phyloP scores from a whole-genome alignment of 2,888 invertebrate genomes.

The Chymomyza caudatula region DNA sequence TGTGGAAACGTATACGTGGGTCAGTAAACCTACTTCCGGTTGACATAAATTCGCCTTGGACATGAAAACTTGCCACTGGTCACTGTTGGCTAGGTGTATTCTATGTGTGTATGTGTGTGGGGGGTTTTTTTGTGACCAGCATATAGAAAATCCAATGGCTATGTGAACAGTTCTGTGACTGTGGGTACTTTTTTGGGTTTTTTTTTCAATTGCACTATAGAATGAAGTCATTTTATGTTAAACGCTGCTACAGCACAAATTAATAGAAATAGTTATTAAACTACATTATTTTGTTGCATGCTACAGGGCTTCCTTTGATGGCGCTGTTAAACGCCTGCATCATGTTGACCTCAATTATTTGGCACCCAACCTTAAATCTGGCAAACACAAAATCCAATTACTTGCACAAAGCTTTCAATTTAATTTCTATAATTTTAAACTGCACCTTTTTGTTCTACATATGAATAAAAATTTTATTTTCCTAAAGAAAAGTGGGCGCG shows the following conservation, averaged over 20 bases:
- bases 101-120: not conserved
- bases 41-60: conserved; percentile 79
- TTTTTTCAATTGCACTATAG: not conserved
- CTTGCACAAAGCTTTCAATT: conserved; percentile 40
- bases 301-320: not conserved
- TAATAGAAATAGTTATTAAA: conserved; percentile 16
- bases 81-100: conserved; percentile 28
- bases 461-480: not conserved
- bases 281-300: not conserved
- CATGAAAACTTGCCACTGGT: conserved; percentile 77
- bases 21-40: conserved; percentile 79
- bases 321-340: not conserved
- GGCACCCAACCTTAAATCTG: conserved; percentile 31
- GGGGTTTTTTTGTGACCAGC: not conserved
- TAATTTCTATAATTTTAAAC: conserved; percentile 65
- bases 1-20: conserved; percentile 75
- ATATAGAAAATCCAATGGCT: not conserved
- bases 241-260: conserved; percentile 3
- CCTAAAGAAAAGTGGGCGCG: not conserved
- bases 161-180: not conserved
- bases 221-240: conserved; percentile 17
- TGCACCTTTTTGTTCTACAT: conserved; percentile 13
- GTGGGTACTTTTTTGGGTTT: not conserved
- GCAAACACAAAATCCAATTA: not conserved
- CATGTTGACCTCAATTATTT: conserved; percentile 58